These are phyloP conservation scores for Drosophila paranaensis DNA, from an alignment of 2,888 invertebrate species.

Conservation along the genomic window DNA sequence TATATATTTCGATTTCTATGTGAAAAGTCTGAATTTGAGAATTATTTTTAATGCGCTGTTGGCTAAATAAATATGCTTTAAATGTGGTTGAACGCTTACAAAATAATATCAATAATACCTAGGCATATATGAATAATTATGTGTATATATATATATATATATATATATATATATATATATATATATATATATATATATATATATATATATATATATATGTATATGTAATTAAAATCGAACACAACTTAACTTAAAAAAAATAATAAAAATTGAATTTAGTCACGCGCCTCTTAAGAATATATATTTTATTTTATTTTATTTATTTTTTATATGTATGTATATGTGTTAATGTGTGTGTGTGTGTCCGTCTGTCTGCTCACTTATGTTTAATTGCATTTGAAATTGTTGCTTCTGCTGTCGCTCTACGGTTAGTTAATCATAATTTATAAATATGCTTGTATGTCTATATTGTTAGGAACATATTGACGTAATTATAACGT, in stretches of 20 bases:
- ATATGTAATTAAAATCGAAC: constrained; percentile 37
- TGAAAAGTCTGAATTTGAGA: constrained; percentile 1
- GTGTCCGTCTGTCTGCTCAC: constrained; percentile 20
- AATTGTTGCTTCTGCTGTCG: constrained; percentile 39
- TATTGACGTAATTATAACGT: constrained; percentile 85
- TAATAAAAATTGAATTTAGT: constrained; percentile 43
- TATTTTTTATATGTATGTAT: neutral
- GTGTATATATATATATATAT: too few species aligned
- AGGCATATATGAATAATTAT: constrained; percentile 10
- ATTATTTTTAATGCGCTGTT: constrained; percentile 15
- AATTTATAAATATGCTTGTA: constrained; percentile 59
- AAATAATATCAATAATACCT: constrained; percentile 62
- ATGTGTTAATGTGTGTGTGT: constrained; percentile 24
- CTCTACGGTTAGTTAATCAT: constrained; percentile 56
- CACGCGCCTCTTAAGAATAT: constrained; percentile 32
- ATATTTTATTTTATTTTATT: neutral
- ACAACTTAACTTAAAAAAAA: constrained; percentile 51
- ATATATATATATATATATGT: constrained; percentile 16
- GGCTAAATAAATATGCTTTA: constrained; percentile 44
- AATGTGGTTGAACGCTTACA: constrained; percentile 41
- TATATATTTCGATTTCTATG: constrained; percentile 10
- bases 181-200: neutral
- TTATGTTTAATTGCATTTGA: constrained; percentile 49
- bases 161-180: neutral
- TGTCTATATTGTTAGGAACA: constrained; percentile 85